A percentile compares a stretch with the other conserved stretches of the same genome.
These are phyloP conservation scores for Babyrousa celebensis DNA, from an alignment of 2,797 vertebrate genomes.

Conservation along the genomic window DNA sequence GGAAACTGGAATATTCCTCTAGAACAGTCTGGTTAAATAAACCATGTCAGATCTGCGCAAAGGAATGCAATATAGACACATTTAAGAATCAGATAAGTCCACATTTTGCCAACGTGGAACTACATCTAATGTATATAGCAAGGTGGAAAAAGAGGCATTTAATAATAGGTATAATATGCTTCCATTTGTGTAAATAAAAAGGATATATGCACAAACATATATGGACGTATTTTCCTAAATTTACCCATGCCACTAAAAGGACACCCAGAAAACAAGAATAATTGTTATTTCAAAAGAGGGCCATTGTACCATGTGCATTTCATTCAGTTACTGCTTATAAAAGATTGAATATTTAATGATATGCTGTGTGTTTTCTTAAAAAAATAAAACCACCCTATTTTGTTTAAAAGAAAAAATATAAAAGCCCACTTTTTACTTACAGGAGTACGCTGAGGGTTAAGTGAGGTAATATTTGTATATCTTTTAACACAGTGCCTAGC, in stretches of 20 bases:
- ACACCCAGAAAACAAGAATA: neutral
- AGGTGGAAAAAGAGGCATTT: neutral
- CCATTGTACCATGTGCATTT: neutral
- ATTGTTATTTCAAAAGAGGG: neutral
- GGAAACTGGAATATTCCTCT: neutral
- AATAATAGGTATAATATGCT: neutral
- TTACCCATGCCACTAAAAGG: neutral
- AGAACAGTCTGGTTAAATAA: neutral
- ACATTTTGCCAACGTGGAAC: neutral
- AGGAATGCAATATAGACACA: neutral
- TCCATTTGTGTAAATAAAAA: neutral
- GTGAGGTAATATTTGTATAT: neutral
- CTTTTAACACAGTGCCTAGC: neutral
- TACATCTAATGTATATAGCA: neutral
- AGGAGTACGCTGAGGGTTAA: neutral
- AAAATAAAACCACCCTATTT: neutral
- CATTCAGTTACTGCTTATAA: neutral
- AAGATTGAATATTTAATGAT: neutral
- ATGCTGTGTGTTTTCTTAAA: neutral
- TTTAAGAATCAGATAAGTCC: neutral
- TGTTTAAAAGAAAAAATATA: neutral
- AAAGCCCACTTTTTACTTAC: neutral
- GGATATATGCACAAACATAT: neutral
- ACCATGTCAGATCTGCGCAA: neutral
- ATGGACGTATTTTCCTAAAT: neutral